Evolutionary conservation across 2,797 vertebrate species (phyloP).

Genomic region (Paratrypauchen microcephalus): DNA sequence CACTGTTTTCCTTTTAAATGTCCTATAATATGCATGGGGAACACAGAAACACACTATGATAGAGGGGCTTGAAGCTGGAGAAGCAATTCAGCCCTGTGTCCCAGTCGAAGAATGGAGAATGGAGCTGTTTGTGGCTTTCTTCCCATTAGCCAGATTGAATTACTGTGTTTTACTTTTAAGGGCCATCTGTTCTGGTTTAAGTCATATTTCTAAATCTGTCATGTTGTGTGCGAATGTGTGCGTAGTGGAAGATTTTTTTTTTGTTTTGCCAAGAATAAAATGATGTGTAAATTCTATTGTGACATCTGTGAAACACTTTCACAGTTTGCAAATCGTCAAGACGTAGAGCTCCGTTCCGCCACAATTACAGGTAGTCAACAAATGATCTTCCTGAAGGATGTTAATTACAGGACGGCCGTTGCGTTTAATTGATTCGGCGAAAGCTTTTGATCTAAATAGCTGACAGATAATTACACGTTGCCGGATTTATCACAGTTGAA

Average conservation of each 20-base stretch:
- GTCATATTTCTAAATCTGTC: constrained; percentile 75
- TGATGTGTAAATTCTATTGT: constrained; percentile 55
- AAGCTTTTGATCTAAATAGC: constrained; percentile 21
- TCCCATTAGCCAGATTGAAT: constrained; percentile 81
- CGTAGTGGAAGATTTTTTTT: constrained; percentile 49
- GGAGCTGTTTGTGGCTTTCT: constrained; percentile 77
- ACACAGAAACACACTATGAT: constrained; percentile 76
- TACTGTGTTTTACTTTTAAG: constrained; percentile 78
- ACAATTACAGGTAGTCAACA: constrained; percentile 26
- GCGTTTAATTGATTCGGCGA: constrained; percentile 24
- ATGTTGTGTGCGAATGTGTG: constrained; percentile 49
- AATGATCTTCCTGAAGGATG: constrained; percentile 27
- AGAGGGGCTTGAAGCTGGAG: constrained; percentile 69
- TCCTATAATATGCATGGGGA: constrained; percentile 79
- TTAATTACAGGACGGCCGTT: constrained; percentile 34
- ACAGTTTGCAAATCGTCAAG: constrained; percentile 40
- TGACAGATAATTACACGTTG: constrained; percentile 27
- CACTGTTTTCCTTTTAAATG: constrained; percentile 79
- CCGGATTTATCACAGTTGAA: constrained; percentile 26
- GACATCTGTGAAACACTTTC: constrained; percentile 53
- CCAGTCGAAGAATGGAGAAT: constrained; percentile 75
- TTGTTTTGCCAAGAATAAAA: constrained; percentile 59
- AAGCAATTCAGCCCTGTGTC: constrained; percentile 72
- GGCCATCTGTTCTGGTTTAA: constrained; percentile 80
- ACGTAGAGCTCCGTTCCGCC: constrained; percentile 18